Conservation (phyloP, 2,888 invertebrate genomes). For the Caenorhabditis sp. region DNA sequence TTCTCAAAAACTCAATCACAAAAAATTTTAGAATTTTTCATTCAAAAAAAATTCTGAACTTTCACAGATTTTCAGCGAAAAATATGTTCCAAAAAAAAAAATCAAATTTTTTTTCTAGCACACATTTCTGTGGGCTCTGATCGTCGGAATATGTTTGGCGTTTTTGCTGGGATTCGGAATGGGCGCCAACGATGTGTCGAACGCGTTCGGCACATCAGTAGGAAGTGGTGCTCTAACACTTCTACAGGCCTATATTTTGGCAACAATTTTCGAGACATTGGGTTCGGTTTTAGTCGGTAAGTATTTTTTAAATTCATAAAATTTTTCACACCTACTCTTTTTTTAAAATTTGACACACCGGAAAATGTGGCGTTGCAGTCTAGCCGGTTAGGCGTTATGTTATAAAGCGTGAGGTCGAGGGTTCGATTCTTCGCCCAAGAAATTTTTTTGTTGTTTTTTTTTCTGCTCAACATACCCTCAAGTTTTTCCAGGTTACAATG, state of each 20-base stretch:
- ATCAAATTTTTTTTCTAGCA: slow-evolving; percentile 24
- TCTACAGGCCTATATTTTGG: slow-evolving; percentile 89
- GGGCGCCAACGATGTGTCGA: slow-evolving; percentile 97
- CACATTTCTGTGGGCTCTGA: slow-evolving; percentile 81
- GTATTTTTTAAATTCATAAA: slow-evolving; percentile 22
- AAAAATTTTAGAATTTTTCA: too few relatives aligned
- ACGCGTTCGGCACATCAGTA: slow-evolving; percentile 85
- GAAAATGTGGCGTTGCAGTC: too few relatives aligned
- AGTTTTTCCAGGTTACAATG: slow-evolving; percentile 78
- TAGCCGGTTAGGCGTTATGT: too few relatives aligned
- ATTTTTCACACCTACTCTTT: slow-evolving; percentile 3
- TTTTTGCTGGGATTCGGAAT: slow-evolving; percentile 96
- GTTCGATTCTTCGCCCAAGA: too few relatives aligned
- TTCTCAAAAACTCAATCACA: too few relatives aligned
- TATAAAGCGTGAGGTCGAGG: too few relatives aligned
- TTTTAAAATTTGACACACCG: not conserved
- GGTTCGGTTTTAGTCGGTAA: slow-evolving; percentile 92
- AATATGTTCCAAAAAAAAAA: too few relatives aligned
- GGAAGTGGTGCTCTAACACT: slow-evolving; percentile 45
- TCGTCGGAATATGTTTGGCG: slow-evolving; percentile 90
- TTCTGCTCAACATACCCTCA: too few relatives aligned
- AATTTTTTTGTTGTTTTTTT: too few relatives aligned
- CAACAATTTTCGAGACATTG: slow-evolving; percentile 92
- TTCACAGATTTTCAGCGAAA: too few relatives aligned
- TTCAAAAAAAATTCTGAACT: too few relatives aligned